Conservation (phyloP, 2,888 invertebrate genomes). For the Chrysomela aeneicollis region DNA sequence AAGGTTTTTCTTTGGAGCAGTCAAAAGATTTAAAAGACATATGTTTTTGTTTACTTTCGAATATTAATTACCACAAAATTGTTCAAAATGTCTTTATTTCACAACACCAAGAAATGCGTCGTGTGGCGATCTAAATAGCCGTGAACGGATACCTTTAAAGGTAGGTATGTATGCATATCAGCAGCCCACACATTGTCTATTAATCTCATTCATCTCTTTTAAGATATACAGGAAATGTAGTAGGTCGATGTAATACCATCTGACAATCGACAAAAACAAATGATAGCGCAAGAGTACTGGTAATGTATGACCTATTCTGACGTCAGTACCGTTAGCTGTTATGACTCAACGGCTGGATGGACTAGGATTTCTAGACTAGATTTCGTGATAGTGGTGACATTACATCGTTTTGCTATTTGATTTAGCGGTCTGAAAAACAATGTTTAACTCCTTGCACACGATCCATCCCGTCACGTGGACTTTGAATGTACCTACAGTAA, state of each 20-base stretch:
- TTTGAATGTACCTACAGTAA: too few species aligned
- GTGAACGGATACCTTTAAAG: too few species aligned
- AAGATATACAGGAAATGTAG: slow-evolving; percentile 25
- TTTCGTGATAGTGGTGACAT: slow-evolving; percentile 2
- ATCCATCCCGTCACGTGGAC: too few species aligned
- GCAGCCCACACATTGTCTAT: slow-evolving; percentile 25
- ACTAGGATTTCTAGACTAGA: background rate
- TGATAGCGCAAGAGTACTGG: slow-evolving; percentile 32
- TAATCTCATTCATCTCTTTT: slow-evolving; percentile 22
- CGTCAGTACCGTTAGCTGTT: slow-evolving; percentile 30
- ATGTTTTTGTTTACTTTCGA: too few species aligned
- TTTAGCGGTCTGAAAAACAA: background rate
- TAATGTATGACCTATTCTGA: slow-evolving; percentile 33
- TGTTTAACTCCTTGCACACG: background rate
- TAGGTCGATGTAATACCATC: slow-evolving; percentile 35
- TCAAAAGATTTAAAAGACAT: too few species aligned
- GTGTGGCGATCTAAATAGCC: too few species aligned
- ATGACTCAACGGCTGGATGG: slow-evolving; percentile 10
- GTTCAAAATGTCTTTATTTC: background rate
- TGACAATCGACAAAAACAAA: slow-evolving; percentile 41
- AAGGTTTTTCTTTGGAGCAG: too few species aligned
- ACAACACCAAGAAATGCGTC: background rate
- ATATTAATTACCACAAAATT: too few species aligned
- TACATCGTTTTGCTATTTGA: background rate
- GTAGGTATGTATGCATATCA: slow-evolving; percentile 1